phyloP scores from a whole-genome alignment of 2,113 vertebrate species.

The Dendrocopos noguchii region DNA sequence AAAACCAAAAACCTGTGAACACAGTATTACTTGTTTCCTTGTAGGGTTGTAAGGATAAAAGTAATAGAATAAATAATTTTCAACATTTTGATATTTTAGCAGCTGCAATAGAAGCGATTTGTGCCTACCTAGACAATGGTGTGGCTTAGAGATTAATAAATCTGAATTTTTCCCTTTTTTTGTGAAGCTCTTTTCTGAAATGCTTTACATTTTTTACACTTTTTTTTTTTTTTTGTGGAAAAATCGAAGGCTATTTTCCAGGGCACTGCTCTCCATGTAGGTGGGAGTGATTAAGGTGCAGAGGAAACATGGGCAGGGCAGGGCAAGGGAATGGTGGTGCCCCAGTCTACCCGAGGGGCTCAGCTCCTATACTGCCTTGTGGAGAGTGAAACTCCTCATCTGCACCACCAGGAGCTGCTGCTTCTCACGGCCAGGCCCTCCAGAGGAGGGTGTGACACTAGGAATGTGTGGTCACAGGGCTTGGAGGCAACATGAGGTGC shows the following conservation, averaged over 20 bases:
- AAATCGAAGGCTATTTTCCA: not conserved
- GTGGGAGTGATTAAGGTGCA: accelerated
- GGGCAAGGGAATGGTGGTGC: accelerated
- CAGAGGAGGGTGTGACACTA: accelerated
- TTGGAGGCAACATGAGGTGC: accelerated
- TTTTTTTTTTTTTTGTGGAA: not conserved
- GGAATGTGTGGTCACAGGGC: accelerated
- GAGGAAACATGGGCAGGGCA: not conserved
- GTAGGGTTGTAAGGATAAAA: not conserved
- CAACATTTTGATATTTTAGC: not conserved
- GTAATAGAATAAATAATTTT: not conserved
- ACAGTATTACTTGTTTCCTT: not conserved
- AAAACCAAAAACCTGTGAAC: not conserved
- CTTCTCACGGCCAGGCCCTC: not conserved
- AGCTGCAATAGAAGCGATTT: not conserved
- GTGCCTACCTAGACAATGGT: not conserved
- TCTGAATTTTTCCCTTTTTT: too few species aligned
- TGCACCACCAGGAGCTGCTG: accelerated
- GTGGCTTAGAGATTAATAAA: not conserved
- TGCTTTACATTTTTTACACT: not conserved
- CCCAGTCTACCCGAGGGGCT: not conserved
- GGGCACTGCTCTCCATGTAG: not conserved
- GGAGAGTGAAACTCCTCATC: not conserved
- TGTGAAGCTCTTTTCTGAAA: not conserved
- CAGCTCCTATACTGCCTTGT: accelerated